These are phyloP conservation scores for Habropoda laboriosa DNA, from an alignment of 1,140 invertebrate genomes.

Conservation along the genomic window DNA sequence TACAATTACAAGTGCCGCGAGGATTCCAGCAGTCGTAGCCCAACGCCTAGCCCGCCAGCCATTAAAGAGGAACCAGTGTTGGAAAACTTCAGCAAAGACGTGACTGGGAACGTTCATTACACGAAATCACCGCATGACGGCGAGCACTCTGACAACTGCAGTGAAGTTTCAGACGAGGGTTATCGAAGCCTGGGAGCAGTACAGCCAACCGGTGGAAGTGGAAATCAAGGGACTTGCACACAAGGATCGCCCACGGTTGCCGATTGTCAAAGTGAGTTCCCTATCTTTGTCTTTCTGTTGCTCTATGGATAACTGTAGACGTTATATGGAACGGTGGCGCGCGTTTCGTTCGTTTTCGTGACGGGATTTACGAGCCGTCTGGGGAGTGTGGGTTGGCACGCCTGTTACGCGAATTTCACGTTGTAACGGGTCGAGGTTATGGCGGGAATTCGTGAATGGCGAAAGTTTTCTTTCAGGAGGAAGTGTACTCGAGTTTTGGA, in stretches of 20 bases:
- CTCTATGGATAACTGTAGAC: too few species aligned
- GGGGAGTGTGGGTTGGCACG: constrained; percentile 15
- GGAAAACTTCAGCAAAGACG: constrained; percentile 70
- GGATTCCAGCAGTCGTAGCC: constrained; percentile 74
- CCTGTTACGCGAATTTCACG: constrained; percentile 10
- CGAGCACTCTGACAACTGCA: constrained; percentile 90
- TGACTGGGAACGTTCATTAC: constrained; percentile 53
- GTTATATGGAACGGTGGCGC: too few species aligned
- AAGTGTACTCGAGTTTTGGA: neutral
- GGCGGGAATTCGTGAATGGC: constrained; percentile 6
- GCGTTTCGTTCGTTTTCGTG: constrained; percentile 8
- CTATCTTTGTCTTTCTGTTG: neutral
- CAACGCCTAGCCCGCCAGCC: constrained; percentile 76
- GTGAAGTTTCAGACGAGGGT: constrained; percentile 93
- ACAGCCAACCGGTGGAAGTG: constrained; percentile 79
- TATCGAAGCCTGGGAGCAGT: constrained; percentile 90
- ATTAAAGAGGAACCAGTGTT: constrained; percentile 73
- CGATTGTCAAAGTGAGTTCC: constrained; percentile 82
- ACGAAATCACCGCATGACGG: constrained; percentile 74
- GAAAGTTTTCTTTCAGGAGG: constrained; percentile 5
- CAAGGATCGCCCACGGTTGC: constrained; percentile 76
- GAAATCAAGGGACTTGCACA: constrained; percentile 72
- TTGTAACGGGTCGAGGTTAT: constrained; percentile 6
- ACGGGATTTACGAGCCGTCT: constrained; percentile 6
- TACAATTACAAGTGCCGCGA: constrained; percentile 78